phyloP scores from a whole-genome alignment of 2,113 vertebrate species.

The Tonatia bakeri region DNA sequence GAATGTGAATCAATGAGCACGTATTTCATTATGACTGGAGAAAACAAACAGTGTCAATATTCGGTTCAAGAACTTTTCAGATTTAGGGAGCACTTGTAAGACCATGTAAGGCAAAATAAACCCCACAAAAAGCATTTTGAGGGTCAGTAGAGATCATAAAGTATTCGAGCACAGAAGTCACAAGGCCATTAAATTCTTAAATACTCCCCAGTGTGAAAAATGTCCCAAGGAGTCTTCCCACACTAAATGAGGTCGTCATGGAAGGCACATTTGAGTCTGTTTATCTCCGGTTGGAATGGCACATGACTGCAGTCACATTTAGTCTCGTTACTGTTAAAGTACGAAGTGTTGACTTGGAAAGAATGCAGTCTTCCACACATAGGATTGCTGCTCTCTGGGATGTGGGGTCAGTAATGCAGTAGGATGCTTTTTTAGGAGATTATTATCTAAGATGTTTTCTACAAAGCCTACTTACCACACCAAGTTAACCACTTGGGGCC shows the following conservation, averaged over 20 bases:
- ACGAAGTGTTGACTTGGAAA: slow-evolving; percentile 76
- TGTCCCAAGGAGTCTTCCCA: slow-evolving; percentile 74
- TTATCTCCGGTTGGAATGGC: slow-evolving; percentile 66
- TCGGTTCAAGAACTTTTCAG: slow-evolving; percentile 47
- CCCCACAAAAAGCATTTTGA: slow-evolving; percentile 62
- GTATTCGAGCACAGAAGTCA: slow-evolving; percentile 73
- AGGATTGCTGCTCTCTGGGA: slow-evolving; percentile 55
- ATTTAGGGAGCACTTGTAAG: slow-evolving; percentile 58
- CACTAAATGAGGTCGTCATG: slow-evolving; percentile 67
- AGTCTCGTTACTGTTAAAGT: slow-evolving; percentile 76
- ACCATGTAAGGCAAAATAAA: slow-evolving; percentile 72
- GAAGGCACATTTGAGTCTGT: slow-evolving; percentile 63
- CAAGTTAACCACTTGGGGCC: slow-evolving; percentile 56
- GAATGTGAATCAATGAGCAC: slow-evolving; percentile 56
- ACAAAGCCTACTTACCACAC: slow-evolving; percentile 36
- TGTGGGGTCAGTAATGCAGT: slow-evolving; percentile 36
- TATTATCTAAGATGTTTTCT: slow-evolving; percentile 56
- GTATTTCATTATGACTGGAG: slow-evolving; percentile 49
- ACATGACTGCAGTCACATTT: slow-evolving; percentile 70
- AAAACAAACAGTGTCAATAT: slow-evolving; percentile 67
- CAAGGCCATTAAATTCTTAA: slow-evolving; percentile 67
- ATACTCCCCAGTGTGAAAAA: slow-evolving; percentile 68
- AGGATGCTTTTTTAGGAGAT: slow-evolving; percentile 44
- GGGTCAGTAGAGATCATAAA: slow-evolving; percentile 69
- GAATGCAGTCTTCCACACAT: slow-evolving; percentile 68